A percentile compares a stretch with the other conserved stretches of the same genome.
These are phyloP conservation scores for Callyntrura guangdongensis DNA, from an alignment of 2,888 invertebrate species.

Conservation along the genomic window DNA sequence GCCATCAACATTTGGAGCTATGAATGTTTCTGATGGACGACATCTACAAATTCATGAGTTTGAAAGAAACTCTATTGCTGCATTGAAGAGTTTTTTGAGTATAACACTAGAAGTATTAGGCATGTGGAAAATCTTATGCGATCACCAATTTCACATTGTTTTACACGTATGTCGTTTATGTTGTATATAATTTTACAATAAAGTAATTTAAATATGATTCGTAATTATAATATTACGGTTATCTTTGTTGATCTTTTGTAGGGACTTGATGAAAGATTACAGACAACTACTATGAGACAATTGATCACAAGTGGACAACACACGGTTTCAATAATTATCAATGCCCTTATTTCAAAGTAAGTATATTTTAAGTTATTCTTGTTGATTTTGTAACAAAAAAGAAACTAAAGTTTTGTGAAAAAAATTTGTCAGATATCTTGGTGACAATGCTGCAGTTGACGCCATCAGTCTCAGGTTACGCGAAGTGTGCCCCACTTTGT, in stretches of 20 bases:
- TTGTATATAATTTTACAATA: not conserved
- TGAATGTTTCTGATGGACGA: slow-evolving; percentile 73
- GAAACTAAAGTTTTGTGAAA: not conserved
- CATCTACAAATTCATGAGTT: slow-evolving; percentile 76
- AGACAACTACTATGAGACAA: slow-evolving; percentile 90
- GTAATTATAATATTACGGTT: not conserved
- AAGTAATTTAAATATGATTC: not conserved
- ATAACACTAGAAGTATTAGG: slow-evolving; percentile 96
- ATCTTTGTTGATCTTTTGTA: slow-evolving; percentile 84
- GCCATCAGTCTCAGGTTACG: slow-evolving; percentile 95
- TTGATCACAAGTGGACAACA: slow-evolving; percentile 93
- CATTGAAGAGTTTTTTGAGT: slow-evolving; percentile 91
- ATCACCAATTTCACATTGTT: slow-evolving; percentile 95
- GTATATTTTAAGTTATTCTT: slow-evolving; percentile 53
- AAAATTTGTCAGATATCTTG: slow-evolving; percentile 90
- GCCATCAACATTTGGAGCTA: slow-evolving; percentile 47
- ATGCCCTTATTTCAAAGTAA: slow-evolving; percentile 92
- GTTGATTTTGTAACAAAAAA: too few species aligned
- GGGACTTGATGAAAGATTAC: slow-evolving; percentile 88
- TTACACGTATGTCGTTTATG: slow-evolving; percentile 76
- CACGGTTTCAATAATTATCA: slow-evolving; percentile 91
- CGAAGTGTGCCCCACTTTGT: slow-evolving; percentile 96
- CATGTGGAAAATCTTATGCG: slow-evolving; percentile 96
- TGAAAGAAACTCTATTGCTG: slow-evolving; percentile 89
- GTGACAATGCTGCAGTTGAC: slow-evolving; percentile 97